Conservation (phyloP, 2,113 vertebrate species). For the Corythornis madagascariensis region DNA sequence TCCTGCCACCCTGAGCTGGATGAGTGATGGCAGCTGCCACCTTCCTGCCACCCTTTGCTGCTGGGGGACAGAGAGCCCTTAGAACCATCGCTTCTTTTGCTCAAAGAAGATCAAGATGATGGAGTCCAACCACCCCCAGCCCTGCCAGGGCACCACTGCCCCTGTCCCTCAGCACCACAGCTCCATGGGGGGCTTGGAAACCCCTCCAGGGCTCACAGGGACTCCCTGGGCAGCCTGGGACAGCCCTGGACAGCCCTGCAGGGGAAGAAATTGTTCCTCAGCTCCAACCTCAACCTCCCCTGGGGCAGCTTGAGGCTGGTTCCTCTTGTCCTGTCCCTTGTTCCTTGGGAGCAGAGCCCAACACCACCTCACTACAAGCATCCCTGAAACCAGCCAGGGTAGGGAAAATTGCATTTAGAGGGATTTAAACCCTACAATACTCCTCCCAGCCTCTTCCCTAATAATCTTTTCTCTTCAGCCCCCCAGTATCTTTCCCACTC, state of each 20-base stretch:
- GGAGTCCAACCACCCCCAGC: too few relatives aligned
- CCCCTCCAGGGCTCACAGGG: too few relatives aligned
- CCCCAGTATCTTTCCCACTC: neutral
- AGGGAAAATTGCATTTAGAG: neutral
- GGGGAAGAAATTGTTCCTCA: neutral
- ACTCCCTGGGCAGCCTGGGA: neutral
- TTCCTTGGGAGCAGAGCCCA: neutral
- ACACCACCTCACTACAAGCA: neutral
- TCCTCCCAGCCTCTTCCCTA: neutral
- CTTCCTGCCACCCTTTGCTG: neutral
- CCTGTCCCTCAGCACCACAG: too few relatives aligned
- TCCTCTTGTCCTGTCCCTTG: neutral
- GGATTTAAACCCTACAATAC: neutral
- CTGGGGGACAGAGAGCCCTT: neutral
- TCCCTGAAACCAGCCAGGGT: rapidly evolving
- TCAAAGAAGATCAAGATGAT: too few relatives aligned
- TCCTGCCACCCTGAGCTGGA: neutral
- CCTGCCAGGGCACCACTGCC: too few relatives aligned
- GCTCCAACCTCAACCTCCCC: too few relatives aligned
- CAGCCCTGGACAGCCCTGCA: too few relatives aligned
- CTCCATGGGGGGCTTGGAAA: too few relatives aligned
- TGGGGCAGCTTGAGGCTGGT: neutral
- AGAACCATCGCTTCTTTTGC: neutral
- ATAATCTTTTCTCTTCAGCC: rapidly evolving
- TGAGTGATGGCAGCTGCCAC: neutral